Evolutionary conservation across 2,113 vertebrate species (phyloP).

Genomic region (Microcebus murinus): DNA sequence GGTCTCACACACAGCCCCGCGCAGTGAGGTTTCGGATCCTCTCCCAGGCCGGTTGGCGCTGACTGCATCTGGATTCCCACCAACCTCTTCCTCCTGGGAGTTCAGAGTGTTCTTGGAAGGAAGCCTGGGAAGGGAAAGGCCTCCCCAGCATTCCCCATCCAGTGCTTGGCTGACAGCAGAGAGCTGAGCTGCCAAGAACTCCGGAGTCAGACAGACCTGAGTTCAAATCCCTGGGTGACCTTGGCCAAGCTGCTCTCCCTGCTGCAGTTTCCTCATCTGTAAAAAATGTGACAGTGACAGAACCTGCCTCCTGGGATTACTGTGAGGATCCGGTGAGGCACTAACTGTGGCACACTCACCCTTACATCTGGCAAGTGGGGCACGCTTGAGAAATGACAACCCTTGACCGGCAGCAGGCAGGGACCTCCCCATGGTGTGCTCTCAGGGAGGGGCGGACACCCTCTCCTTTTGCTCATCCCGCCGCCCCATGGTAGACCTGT

Average conservation of each 20-base stretch:
- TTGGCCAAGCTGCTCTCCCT: constrained; percentile 44
- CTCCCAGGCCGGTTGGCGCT: constrained; percentile 74
- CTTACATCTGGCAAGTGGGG: not conserved
- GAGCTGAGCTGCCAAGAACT: constrained; percentile 49
- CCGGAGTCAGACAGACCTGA: constrained; percentile 59
- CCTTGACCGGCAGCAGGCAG: not conserved
- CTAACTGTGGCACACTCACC: not conserved
- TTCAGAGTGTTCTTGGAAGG: constrained; percentile 82
- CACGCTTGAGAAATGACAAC: not conserved
- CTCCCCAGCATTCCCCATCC: constrained; percentile 65
- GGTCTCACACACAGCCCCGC: constrained; percentile 38
- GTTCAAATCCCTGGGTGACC: constrained; percentile 78
- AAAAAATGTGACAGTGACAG: constrained; percentile 54
- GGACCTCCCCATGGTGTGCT: not conserved
- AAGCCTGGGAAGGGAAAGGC: constrained; percentile 80
- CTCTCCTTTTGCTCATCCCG: not conserved
- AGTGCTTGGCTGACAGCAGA: constrained; percentile 66
- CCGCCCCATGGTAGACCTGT: not conserved
- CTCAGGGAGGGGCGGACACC: not conserved
- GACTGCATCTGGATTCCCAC: constrained; percentile 74
- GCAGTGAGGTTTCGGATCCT: constrained; percentile 69
- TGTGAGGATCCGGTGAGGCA: not conserved
- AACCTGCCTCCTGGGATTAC: constrained; percentile 4
- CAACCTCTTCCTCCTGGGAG: constrained; percentile 78
- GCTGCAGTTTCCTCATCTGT: constrained; percentile 55